phyloP scores from a whole-genome alignment of 2,797 vertebrate species.

The Takifugu rubripes region DNA sequence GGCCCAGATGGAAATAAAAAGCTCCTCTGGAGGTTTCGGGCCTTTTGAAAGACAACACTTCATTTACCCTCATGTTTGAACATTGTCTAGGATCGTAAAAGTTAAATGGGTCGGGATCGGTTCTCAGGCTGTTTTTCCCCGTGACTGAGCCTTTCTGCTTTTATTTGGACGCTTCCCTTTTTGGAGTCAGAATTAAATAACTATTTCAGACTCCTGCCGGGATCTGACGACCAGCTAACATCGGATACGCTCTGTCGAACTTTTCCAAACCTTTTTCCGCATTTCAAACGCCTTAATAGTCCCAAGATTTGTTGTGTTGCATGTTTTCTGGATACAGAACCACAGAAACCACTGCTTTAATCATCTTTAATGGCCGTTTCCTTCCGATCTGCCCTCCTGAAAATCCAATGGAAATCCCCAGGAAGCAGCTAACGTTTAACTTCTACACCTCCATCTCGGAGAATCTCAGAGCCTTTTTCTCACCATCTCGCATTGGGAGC shows the following conservation, averaged over 20 bases:
- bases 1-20: too few species aligned
- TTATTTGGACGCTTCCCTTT: background rate
- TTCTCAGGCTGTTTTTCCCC: background rate
- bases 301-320: too few species aligned
- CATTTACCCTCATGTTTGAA: too few species aligned
- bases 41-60: too few species aligned
- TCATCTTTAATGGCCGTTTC: background rate
- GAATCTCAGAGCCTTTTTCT: background rate
- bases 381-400: background rate
- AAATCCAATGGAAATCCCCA: background rate
- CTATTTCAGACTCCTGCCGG: background rate
- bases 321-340: background rate
- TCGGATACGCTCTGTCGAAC: too few species aligned
- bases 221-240: too few species aligned
- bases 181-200: background rate
- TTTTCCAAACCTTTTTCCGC: too few species aligned
- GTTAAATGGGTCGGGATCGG: background rate
- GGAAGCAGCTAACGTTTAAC: too few species aligned
- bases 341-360: background rate
- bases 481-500: background rate
- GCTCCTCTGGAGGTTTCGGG: too few species aligned
- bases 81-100: background rate
- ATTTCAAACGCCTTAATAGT: too few species aligned
- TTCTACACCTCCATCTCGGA: background rate
- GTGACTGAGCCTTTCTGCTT: background rate